phyloP scores from a whole-genome alignment of 2,797 vertebrate genomes.

The Sphenopsis melanotis region DNA sequence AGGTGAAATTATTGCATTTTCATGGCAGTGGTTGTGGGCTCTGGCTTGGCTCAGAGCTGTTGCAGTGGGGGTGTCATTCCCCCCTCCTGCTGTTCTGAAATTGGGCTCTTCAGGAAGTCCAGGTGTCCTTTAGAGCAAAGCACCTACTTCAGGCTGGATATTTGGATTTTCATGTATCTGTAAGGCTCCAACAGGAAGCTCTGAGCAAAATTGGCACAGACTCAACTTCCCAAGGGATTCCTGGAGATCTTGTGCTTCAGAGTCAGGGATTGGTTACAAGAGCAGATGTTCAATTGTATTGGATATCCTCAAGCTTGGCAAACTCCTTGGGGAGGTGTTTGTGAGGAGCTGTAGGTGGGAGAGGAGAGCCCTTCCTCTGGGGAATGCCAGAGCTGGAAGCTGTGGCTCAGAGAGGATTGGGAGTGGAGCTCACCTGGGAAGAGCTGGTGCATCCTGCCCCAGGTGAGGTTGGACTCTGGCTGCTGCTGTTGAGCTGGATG shows the following conservation, averaged over 20 bases:
- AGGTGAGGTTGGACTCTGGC: slow-evolving; percentile 35
- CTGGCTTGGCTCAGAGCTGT: neutral
- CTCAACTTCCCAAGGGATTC: neutral
- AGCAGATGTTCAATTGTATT: fast-evolving
- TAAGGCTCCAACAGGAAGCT: neutral
- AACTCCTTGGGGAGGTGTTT: neutral
- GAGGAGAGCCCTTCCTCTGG: neutral
- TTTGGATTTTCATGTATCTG: neutral
- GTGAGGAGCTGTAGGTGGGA: slow-evolving; percentile 14
- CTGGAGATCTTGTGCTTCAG: neutral
- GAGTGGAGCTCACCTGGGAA: neutral
- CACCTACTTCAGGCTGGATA: neutral
- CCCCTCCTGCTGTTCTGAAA: neutral
- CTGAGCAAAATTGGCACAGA: neutral
- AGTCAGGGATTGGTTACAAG: neutral
- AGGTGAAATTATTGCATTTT: neutral
- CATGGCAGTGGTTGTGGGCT: neutral
- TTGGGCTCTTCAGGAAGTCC: neutral
- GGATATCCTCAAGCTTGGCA: neutral
- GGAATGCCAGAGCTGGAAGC: neutral
- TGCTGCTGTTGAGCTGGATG: slow-evolving; percentile 68
- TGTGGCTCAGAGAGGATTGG: neutral
- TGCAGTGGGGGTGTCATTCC: neutral
- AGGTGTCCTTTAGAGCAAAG: neutral
- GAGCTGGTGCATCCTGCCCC: neutral